Evolutionary conservation across 2,113 vertebrate species (phyloP), one percentile per base, ranked within the genome.

Genomic region (Crotophaga sulcirostris): DNA sequence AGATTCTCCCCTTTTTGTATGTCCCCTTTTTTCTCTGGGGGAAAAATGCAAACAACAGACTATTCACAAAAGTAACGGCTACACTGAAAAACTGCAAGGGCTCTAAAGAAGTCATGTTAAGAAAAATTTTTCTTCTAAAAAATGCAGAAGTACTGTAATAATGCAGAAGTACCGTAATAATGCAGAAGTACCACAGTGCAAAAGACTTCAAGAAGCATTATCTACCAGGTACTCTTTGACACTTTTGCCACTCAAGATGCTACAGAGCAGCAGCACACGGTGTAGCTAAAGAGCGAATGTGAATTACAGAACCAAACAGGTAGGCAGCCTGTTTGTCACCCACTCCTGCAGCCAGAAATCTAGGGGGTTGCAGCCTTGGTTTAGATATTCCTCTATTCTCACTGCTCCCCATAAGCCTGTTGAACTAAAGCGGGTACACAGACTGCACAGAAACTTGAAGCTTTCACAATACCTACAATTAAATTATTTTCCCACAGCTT

Each of bases 241-340:
- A n/a, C 21, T 3, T 68, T 34, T 33, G 44, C 52, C 38, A 49
- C 28, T 59, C 56, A 74, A 8, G 5, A 26, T 9, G 33, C 42
- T 17, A 58, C 4, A 64, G 74, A 82, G 31, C 52, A 16, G 4
- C 19, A 44, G n/a, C 33, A 33, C 10, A 11, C 4, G 1, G n/a
- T 3, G 4, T 4, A 72, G 47, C 60, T 60, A 13, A 59, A 70
- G 31, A 62, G 52, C 1, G 0, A 88, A 66, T 1, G 1, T 1
- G 28, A 84, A 36, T 51, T 69, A 55, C 44, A 40, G 26, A 70
- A 47, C 5, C 14, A 42, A 58, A 44, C 6, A 24, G 44, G 33
- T 52, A 90, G 18, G 33, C 38, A 19, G 34, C n/a, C 23, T n/a
- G 18, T 64, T 51, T 73, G 58, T 14, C 77, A 89, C 36, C n/a